phyloP scores from a whole-genome alignment of 2,113 vertebrate genomes.

The Corythoichthys haematopterus region DNA sequence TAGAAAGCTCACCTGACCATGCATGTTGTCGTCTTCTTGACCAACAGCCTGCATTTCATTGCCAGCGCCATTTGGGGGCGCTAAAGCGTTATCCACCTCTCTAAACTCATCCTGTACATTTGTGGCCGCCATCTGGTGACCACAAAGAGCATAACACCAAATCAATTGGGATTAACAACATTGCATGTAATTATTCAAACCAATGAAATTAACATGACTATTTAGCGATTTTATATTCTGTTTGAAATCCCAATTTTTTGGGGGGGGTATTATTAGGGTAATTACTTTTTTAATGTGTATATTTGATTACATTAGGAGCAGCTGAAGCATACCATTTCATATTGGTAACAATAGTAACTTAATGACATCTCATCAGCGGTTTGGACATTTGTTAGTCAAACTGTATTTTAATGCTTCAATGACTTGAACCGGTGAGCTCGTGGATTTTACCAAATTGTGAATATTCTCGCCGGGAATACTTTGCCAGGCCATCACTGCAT shows the following conservation, averaged over 20 bases:
- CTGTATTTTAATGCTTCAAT: no score
- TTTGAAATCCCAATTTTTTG: background rate
- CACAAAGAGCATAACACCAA: constrained; percentile 9
- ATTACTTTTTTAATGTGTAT: background rate
- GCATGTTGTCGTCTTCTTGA: constrained; percentile 46
- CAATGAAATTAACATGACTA: background rate
- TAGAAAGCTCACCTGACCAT: constrained; percentile 56
- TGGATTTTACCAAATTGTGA: no score
- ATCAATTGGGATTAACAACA: background rate
- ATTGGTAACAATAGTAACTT: no score
- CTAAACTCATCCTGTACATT: constrained; percentile 35
- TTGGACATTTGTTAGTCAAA: no score
- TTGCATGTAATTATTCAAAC: background rate
- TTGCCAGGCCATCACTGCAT: no score
- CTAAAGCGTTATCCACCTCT: constrained; percentile 18
- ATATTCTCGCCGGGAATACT: no score
- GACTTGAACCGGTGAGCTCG: no score
- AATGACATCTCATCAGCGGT: no score
- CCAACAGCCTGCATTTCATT: constrained; percentile 51
- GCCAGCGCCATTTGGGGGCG: constrained; percentile 28
- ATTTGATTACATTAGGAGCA: background rate
- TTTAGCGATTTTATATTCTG: background rate
- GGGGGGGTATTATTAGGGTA: background rate
- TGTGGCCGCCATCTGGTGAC: constrained; percentile 68
- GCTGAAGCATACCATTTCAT: background rate